phyloP scores from a whole-genome alignment of 2,888 invertebrate genomes.

The Gisinianus flammeolus region DNA sequence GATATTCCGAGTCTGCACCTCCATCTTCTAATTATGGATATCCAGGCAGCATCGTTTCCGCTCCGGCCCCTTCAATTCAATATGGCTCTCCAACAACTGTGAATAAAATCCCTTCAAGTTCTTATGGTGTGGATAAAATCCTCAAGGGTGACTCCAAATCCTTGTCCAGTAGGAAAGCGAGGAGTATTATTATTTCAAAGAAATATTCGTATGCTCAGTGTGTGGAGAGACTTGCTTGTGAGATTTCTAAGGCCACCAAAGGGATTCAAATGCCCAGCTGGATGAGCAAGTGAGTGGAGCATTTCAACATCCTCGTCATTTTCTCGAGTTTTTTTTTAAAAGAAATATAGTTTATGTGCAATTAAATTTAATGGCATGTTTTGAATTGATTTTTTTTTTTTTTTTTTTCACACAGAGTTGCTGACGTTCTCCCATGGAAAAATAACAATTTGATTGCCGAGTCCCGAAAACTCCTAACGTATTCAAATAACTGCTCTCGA shows the following conservation, averaged over 20 bases:
- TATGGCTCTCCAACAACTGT: not conserved
- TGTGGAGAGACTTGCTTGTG: slow-evolving; percentile 17
- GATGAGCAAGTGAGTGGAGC: slow-evolving; percentile 27
- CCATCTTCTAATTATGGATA: slow-evolving; percentile 10
- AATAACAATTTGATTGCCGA: not conserved
- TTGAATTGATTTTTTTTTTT: not conserved
- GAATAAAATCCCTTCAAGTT: not conserved
- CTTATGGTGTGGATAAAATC: not conserved
- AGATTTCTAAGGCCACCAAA: not conserved
- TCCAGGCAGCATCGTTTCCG: not conserved
- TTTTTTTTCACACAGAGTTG: not conserved
- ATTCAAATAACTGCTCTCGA: not conserved
- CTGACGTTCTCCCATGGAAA: slow-evolving; percentile 7
- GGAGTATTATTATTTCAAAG: not conserved
- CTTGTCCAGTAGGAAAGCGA: not conserved
- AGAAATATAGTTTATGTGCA: no score
- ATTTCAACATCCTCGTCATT: not conserved
- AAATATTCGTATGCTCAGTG: slow-evolving; percentile 18
- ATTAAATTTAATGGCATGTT: not conserved
- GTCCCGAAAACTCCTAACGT: not conserved
- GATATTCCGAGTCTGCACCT: not conserved
- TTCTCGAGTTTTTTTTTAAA: no score
- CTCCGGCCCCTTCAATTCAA: slow-evolving; percentile 20
- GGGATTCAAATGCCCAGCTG: slow-evolving; percentile 19
- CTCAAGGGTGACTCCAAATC: not conserved